Evolutionary conservation across 2,888 invertebrate genomes (phyloP).

Genomic region (Glaucopsyche alexis): DNA sequence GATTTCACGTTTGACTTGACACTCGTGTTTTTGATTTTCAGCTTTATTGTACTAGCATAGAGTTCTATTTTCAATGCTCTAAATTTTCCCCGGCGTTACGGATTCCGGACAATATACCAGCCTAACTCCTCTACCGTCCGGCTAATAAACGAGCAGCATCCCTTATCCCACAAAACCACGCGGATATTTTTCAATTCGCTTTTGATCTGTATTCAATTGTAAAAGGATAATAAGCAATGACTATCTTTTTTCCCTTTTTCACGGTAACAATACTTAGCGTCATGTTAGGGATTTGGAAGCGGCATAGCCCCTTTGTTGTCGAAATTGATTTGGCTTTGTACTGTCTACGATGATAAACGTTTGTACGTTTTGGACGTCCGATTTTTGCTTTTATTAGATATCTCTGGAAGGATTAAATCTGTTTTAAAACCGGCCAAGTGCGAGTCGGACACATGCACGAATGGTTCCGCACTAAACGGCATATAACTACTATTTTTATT

Average conservation of each 20-base stretch:
- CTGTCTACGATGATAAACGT: slow-evolving; percentile 3
- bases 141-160: too few relatives aligned
- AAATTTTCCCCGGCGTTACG: too few relatives aligned
- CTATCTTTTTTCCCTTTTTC: neutral
- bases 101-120: too few relatives aligned
- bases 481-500: too few relatives aligned
- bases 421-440: neutral
- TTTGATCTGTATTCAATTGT: neutral
- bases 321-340: slow-evolving; percentile 9
- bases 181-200: neutral
- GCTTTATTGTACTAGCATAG: too few relatives aligned
- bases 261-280: slow-evolving; percentile 5
- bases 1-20: too few relatives aligned
- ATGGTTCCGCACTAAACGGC: too few relatives aligned
- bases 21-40: too few relatives aligned
- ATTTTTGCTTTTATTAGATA: neutral
- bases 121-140: too few relatives aligned
- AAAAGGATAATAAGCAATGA: slow-evolving; percentile 6
- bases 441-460: too few relatives aligned
- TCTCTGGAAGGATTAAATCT: neutral
- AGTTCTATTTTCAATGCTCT: too few relatives aligned
- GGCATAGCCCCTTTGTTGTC: slow-evolving; percentile 1
- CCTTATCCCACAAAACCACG: too few relatives aligned
- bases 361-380: neutral
- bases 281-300: neutral